These are phyloP conservation scores for Ecliptopera silaceata DNA, from an alignment of 2,888 invertebrate genomes.

Conservation along the genomic window DNA sequence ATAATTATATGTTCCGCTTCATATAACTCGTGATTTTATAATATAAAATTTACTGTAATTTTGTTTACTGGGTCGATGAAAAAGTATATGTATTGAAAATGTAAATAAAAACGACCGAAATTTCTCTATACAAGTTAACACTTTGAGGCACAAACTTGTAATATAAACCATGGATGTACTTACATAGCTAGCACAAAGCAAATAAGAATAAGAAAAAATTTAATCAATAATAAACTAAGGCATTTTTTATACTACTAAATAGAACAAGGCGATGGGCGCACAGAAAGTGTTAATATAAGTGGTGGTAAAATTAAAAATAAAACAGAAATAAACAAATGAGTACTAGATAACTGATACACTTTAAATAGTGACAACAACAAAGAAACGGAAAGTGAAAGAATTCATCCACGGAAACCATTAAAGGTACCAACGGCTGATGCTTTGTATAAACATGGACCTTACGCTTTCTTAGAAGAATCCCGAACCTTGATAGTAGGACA, in stretches of 20 bases:
- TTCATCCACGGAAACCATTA: slow-evolving; percentile 62
- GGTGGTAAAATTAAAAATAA: background rate
- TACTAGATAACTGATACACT: slow-evolving; percentile 42
- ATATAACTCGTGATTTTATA: slow-evolving; percentile 75
- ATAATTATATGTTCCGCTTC: slow-evolving; percentile 57
- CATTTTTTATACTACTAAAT: too few relatives aligned
- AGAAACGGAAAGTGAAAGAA: slow-evolving; percentile 73
- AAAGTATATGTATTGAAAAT: slow-evolving; percentile 51
- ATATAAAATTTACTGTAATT: slow-evolving; percentile 76
- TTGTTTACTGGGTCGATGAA: slow-evolving; percentile 63
- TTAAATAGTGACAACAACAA: slow-evolving; percentile 55
- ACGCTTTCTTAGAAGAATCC: slow-evolving; percentile 69
- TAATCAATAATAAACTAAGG: too few relatives aligned
- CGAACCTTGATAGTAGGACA: slow-evolving; percentile 63
- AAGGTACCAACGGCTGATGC: slow-evolving; percentile 64
- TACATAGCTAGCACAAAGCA: too few relatives aligned
- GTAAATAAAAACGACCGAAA: slow-evolving; percentile 69
- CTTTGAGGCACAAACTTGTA: background rate
- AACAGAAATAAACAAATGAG: background rate
- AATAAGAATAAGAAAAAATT: too few relatives aligned
- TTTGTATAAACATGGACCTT: slow-evolving; percentile 67
- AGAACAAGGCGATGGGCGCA: too few relatives aligned
- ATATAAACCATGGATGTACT: background rate
- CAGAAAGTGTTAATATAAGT: too few relatives aligned
- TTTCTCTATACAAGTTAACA: slow-evolving; percentile 58